Base-by-base conservation (phyloP, 2,888 invertebrate species). In the Drosophila kambysellisi region DNA sequence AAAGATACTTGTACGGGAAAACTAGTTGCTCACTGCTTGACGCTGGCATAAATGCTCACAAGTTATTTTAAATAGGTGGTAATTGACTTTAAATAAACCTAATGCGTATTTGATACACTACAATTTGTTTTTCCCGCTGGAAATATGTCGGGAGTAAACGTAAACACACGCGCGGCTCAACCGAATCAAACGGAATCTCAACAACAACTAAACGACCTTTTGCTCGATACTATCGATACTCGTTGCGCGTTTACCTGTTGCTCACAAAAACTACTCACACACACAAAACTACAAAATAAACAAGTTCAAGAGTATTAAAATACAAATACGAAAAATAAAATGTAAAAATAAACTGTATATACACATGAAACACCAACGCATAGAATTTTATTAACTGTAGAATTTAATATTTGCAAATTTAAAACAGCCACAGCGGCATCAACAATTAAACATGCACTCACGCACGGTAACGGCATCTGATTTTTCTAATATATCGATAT, bases 41-140 rank as follows among this genome's bases (percentile, higher is more conserved):
- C 9, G 46, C 43, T 63, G 12, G 8, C 25, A 25, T 35, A 32
- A 54, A 69, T 52, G 37, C 32, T 17, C 56, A 50, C 17, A 41
- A 57, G n/a, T n/a, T 46, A 58, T 63, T 30, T 8, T 9, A 56
- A 58, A 30, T 25, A 7, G 60, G 50, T 63, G 59, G 63, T 66
- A 54, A 70, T 41, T 50, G 52, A 15, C 53, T 52, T 48, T 48
- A 12, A 43, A 53, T 41, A 54, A 29, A 46, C 46, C 30, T 39
- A 58, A 46, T 50, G 25, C 43, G 43, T 61, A 51, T 54, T 69
- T 56, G 32, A 29, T 39, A 41, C 25, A 69, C 35, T 52, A 25
- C 29, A 58, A 43, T 46, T 50, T 60, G 46, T 70, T 67, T 85
- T 86, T 88, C 74, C 78, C 88, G 83, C 88, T 81, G 78, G 65